Conservation (phyloP, 2,113 vertebrate genomes). For the Dasyurus viverrinus region DNA sequence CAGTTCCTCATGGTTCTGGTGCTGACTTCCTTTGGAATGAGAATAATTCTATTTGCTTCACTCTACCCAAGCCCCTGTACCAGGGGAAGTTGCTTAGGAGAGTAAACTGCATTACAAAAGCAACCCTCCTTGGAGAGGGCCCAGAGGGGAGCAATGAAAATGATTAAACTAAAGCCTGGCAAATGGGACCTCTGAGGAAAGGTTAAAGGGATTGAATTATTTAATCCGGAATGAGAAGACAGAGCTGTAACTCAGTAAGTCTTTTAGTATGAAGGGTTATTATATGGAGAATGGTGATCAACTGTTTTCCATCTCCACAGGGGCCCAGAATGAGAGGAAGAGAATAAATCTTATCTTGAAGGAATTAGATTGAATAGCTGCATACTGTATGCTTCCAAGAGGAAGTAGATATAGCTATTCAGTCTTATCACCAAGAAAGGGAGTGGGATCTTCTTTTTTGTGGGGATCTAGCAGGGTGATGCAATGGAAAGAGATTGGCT, state of each 20-base stretch:
- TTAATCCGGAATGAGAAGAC: conserved; percentile 65
- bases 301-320: conserved; percentile 22
- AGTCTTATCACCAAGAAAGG: not conserved
- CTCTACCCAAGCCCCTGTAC: conserved; percentile 20
- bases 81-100: conserved; percentile 34
- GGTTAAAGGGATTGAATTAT: conserved; percentile 67
- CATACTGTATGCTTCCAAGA: not conserved
- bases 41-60: not conserved
- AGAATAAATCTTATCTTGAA: not conserved
- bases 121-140: conserved; percentile 55
- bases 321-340: conserved; percentile 1
- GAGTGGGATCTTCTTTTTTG: not conserved
- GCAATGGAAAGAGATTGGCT: not conserved
- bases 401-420: not conserved
- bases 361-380: not conserved
- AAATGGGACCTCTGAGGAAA: conserved; percentile 65
- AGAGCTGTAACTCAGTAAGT: conserved; percentile 58
- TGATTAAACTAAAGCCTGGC: conserved; percentile 60
- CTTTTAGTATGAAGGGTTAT: conserved; percentile 50
- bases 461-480: not conserved
- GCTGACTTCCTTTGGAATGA: not conserved
- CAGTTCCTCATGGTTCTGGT: not conserved
- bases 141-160: conserved; percentile 58
- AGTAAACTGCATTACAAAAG: conserved; percentile 47
- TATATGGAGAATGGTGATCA: conserved; percentile 43